A percentile compares a stretch with the other conserved stretches of the same genome.
phyloP scores from a whole-genome alignment of 2,113 vertebrate species.

The Bungarus multicinctus region DNA sequence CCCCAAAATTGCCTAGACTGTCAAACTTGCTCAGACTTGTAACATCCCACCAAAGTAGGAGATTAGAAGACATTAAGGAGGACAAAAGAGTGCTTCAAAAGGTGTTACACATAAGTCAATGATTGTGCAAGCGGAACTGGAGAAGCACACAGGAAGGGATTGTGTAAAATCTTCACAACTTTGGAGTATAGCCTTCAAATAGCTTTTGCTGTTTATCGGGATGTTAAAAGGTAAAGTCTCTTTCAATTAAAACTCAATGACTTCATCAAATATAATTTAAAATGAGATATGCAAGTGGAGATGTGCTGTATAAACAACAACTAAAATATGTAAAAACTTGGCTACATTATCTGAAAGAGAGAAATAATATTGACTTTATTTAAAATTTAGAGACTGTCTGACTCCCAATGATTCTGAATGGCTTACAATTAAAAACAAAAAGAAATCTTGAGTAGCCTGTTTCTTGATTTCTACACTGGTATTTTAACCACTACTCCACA shows the following conservation, averaged over 20 bases:
- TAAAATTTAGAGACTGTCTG: neutral
- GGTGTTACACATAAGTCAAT: constrained; percentile 50
- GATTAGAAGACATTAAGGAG: constrained; percentile 37
- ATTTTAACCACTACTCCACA: neutral
- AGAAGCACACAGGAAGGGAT: constrained; percentile 49
- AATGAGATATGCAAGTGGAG: neutral
- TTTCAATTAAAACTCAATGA: neutral
- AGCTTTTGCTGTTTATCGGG: neutral
- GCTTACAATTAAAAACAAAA: neutral
- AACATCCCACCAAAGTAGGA: constrained; percentile 44
- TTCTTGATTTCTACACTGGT: neutral
- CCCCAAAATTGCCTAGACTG: constrained; percentile 49
- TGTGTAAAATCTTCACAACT: constrained; percentile 24
- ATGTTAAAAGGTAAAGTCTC: neutral
- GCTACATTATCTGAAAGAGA: neutral
- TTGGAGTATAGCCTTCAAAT: constrained; percentile 18
- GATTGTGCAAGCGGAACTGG: constrained; percentile 56
- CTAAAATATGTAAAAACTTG: neutral
- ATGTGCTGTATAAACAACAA: neutral
- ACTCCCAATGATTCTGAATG: neutral
- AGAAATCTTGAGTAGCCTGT: neutral
- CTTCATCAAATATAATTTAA: neutral
- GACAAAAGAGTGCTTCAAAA: constrained; percentile 55
- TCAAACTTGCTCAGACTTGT: constrained; percentile 62
- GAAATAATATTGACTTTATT: neutral